Base-by-base conservation (phyloP, 2,888 invertebrate genomes). In the Drosophila mercatorum region DNA sequence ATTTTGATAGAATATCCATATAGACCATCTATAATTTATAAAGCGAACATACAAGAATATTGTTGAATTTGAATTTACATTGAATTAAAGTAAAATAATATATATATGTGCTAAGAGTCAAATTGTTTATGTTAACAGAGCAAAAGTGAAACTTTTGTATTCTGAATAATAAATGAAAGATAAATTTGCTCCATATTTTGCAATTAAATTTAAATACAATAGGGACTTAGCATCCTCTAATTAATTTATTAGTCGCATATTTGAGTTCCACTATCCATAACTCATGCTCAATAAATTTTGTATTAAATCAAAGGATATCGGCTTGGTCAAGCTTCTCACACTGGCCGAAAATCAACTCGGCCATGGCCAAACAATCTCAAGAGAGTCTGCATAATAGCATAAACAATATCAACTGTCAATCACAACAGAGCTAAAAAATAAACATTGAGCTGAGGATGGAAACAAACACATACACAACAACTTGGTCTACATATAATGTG, bases 391-490 rank as follows among this genome's bases (percentile, higher is more conserved):
- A 59, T 46, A 40, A 12, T 17, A 49, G 40, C 53, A 41, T 58
- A 40, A 62, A 61, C 67, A 78, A 80, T 68, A 68, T 68, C 56
- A 66, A 59, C 49, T 66, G 75, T 66, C 66, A 70, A 66, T 68
- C 65, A 72, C 43, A 55, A 56, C 40, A 26, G 31, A 77, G 47
- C 58, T 61, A 58, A 59, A 60, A 41, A 52, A 53, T 56, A 69
- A 70, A 63, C 60, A 72, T 28, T 44, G 53, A 49, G 26, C 31
- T 47, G 44, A 51, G 11, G 26, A 61, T 34, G 44, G 43, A 40
- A 22, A 5, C 28, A 28, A 28, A 3, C 28, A 28, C 28, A 28
- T 3, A 22, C 22, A 22, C 22, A 22, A 40, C 53, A 38, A n/a
- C 5, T 49, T 31, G 49, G 10, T 10, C n/a, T 47, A 17, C 17